phyloP scores from a whole-genome alignment of 2,888 invertebrate genomes.

The Drosophila antonietae region DNA sequence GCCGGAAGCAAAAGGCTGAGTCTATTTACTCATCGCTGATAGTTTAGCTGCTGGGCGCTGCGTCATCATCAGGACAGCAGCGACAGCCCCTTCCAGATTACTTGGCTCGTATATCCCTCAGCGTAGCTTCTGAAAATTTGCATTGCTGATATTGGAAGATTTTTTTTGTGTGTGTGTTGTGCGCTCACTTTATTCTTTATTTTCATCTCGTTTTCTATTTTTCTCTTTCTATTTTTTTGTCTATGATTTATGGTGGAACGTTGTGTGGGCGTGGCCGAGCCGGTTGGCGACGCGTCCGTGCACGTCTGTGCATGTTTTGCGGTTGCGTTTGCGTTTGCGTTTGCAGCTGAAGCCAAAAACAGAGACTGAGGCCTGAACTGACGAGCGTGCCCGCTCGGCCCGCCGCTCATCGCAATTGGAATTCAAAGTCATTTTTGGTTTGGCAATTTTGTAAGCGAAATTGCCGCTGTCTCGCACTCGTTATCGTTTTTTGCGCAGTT shows the following conservation, averaged over 20 bases:
- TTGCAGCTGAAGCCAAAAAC: slow-evolving; percentile 49
- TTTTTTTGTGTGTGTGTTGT: slow-evolving; percentile 53
- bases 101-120: slow-evolving; percentile 28
- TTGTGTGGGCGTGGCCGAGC: slow-evolving; percentile 68
- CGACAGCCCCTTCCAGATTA: slow-evolving; percentile 9
- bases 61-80: slow-evolving; percentile 72
- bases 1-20: slow-evolving; percentile 46
- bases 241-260: slow-evolving; percentile 76
- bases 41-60: slow-evolving; percentile 61
- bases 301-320: slow-evolving; percentile 76
- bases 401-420: slow-evolving; percentile 68
- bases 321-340: slow-evolving; percentile 76
- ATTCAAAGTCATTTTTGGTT: slow-evolving; percentile 80
- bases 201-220: slow-evolving; percentile 30
- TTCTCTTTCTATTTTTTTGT: slow-evolving; percentile 53
- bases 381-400: slow-evolving; percentile 22
- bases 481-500: slow-evolving; percentile 74
- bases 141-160: slow-evolving; percentile 76
- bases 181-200: slow-evolving; percentile 47
- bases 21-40: slow-evolving; percentile 79
- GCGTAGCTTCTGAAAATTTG: slow-evolving; percentile 67
- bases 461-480: slow-evolving; percentile 75
- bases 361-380: slow-evolving; percentile 23
- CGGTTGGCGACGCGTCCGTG: slow-evolving; percentile 46
- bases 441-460: slow-evolving; percentile 79